Percentiles rank a stretch among this genome's conserved stretches.
phyloP scores from a whole-genome alignment of 2,797 vertebrate genomes.

The Ptychadena robeensis region DNA sequence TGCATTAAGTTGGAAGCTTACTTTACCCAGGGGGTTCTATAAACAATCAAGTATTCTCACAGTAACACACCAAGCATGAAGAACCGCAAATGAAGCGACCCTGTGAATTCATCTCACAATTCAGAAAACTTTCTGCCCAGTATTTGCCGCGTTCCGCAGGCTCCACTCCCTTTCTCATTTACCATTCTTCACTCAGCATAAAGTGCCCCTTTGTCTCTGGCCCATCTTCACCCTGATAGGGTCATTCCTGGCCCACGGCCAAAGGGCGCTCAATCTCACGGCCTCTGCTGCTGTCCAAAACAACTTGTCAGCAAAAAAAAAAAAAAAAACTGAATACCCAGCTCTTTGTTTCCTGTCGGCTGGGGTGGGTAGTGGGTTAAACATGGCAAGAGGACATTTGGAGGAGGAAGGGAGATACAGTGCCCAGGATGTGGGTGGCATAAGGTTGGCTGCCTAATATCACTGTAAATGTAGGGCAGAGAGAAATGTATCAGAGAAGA shows the following conservation, averaged over 20 bases:
- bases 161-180: background rate
- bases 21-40: no score
- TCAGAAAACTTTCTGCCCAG: background rate
- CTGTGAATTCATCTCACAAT: background rate
- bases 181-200: slow-evolving; percentile 43
- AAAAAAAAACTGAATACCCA: slow-evolving; percentile 43
- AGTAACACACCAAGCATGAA: no score
- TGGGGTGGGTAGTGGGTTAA: slow-evolving; percentile 30
- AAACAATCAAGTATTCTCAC: no score
- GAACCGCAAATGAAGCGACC: no score
- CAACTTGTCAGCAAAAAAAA: slow-evolving; percentile 40
- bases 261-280: slow-evolving; percentile 32
- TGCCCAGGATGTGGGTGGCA: background rate
- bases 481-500: background rate
- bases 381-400: background rate
- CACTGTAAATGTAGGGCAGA: background rate
- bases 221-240: slow-evolving; percentile 48
- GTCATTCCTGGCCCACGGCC: slow-evolving; percentile 44
- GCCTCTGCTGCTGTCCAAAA: slow-evolving; percentile 40
- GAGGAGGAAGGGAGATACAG: background rate
- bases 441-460: background rate
- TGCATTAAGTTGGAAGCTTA: no score
- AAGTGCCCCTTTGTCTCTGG: slow-evolving; percentile 44
- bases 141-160: background rate
- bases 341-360: slow-evolving; percentile 9